Evolutionary conservation across 92 coral and sea anemone genomes (phyloP).

Genomic region (Paragorgia papillata): DNA sequence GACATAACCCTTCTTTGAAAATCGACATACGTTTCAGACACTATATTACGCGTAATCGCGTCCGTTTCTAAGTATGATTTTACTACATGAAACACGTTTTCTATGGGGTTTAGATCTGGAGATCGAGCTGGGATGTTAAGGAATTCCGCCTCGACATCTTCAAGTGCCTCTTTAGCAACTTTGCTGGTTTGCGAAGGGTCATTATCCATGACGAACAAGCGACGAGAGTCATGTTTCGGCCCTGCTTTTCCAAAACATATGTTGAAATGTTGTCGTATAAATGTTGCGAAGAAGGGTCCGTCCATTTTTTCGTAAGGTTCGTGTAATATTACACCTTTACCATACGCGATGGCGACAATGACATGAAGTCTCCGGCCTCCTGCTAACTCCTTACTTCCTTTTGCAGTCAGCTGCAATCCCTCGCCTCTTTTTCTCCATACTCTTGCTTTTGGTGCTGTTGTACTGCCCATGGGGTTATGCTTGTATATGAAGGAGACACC

Average conservation of each 20-base stretch:
- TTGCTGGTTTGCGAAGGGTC: too few species aligned
- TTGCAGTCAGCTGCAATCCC: conserved; percentile 49
- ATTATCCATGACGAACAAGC: conserved; percentile 63
- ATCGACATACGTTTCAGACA: conserved; percentile 10
- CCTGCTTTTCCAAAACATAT: conserved; percentile 53
- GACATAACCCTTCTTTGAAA: conserved; percentile 23
- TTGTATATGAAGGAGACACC: conserved; percentile 56
- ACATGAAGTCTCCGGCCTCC: conserved; percentile 56
- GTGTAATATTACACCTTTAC: conserved; percentile 48
- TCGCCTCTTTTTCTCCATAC: conserved; percentile 50
- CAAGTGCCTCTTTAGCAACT: too few species aligned
- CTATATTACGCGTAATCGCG: conserved; percentile 16
- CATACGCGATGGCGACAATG: conserved; percentile 54
- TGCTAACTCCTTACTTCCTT: conserved; percentile 55
- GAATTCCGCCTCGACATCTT: conserved; percentile 53
- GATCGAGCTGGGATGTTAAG: too few species aligned
- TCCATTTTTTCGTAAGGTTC: conserved; percentile 58
- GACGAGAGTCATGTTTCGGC: conserved; percentile 39
- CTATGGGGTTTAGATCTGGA: conserved; percentile 46
- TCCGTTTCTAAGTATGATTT: conserved; percentile 17
- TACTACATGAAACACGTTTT: conserved; percentile 37
- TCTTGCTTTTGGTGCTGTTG: conserved; percentile 34
- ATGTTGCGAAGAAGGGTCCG: conserved; percentile 48
- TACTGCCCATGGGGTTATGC: conserved; percentile 33
- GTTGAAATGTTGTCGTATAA: conserved; percentile 55